Evolutionary conservation across 2,797 vertebrate species (phyloP), one percentile per base, ranked within the genome.

Genomic region (Gallirallus australis): DNA sequence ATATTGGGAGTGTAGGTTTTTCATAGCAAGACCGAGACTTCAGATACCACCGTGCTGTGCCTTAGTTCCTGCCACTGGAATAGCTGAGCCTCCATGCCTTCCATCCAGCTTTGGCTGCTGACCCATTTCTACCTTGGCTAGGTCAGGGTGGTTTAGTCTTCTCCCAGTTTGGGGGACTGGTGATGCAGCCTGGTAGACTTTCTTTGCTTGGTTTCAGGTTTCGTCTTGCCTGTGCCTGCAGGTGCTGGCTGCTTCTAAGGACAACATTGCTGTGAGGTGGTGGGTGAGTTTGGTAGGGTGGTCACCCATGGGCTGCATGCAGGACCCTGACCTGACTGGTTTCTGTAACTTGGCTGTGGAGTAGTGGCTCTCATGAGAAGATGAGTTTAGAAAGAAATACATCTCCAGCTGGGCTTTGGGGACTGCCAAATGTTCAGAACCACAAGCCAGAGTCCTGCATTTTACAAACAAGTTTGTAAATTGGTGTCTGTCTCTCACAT

Each of bases 121-220:
- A 48, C 7, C 6, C 10, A 6, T 61, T 65, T 88, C 27, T 2
- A 15, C 1, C 8, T 75, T 57, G 33, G 39, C 9, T 2, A 54
- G 30, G 12, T 17, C 42, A 86, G 31, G 37, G 20, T 0, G 0
- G 7, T n/a, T 80, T 70, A 35, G 33, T 90, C 19, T 50, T 0
- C 20, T 77, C 37, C 33, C 10, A 63, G 0, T 68, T 7, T 69
- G 25, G 7, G 13, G 27, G 39, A 66, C 31, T 12, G 20, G 33
- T 0, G 0, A 3, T 35, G 37, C 85, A 85, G 12, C 39, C 25
- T 78, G 9, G 42, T 83, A 48, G 57, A 52, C 83, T 10, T 50
- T 48, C 8, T 45, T 40, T 48, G 37, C 18, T 47, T 56, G 27
- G 30, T 81, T 94, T 68, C 24, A 31, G 27, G 35, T 81, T 30